These are phyloP conservation scores for Morone saxatilis DNA, from an alignment of 2,113 vertebrate genomes.

Conservation along the genomic window DNA sequence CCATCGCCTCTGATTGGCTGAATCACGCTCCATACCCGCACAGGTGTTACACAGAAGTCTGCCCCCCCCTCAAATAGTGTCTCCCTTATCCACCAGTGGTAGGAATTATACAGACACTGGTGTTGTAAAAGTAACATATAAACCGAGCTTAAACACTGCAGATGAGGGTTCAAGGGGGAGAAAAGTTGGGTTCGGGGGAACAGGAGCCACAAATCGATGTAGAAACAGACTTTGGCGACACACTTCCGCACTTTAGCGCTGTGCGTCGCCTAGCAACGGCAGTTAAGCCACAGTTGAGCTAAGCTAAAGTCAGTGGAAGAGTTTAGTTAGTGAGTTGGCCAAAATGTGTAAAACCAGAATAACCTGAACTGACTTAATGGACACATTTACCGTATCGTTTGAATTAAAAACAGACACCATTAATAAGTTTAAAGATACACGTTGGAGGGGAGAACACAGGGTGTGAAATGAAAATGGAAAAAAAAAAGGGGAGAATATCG, in stretches of 20 bases:
- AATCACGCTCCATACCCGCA: background rate
- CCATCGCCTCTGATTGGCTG: constrained; percentile 18
- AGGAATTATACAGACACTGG: background rate
- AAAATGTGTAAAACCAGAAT: background rate
- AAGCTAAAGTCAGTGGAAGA: background rate
- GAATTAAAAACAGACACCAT: background rate
- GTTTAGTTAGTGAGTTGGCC: background rate
- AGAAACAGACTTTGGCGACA: background rate
- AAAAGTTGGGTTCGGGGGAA: rapidly evolving
- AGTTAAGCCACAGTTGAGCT: background rate
- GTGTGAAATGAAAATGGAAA: background rate
- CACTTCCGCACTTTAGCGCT: background rate
- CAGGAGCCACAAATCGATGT: background rate
- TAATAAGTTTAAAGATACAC: too few species aligned
- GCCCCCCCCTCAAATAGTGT: background rate
- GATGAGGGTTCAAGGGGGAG: too few species aligned
- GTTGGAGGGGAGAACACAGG: background rate
- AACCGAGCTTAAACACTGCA: too few species aligned
- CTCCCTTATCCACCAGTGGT: too few species aligned
- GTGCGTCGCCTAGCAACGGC: background rate
- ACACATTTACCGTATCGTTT: background rate
- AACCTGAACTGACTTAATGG: background rate
- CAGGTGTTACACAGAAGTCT: background rate
- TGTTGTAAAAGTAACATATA: background rate
- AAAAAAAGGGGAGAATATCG: background rate